phyloP scores from a whole-genome alignment of 2,888 invertebrate genomes.

The Elegia similella region DNA sequence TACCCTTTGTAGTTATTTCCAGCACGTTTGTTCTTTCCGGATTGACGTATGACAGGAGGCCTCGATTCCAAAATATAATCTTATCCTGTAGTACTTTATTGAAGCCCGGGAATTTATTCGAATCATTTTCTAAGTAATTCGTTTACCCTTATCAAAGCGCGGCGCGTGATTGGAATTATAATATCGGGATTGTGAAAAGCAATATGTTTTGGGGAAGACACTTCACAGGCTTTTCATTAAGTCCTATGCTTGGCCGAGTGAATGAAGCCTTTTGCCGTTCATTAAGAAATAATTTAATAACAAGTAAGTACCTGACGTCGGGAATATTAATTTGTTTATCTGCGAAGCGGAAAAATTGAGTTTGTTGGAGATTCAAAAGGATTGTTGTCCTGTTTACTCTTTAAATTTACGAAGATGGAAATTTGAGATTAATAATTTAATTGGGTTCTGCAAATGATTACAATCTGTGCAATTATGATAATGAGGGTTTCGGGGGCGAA shows the following conservation, averaged over 20 bases:
- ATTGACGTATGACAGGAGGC: neutral
- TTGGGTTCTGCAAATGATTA: too few species aligned
- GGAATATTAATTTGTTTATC: slow-evolving; percentile 17
- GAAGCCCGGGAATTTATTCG: slow-evolving; percentile 35
- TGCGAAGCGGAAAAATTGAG: slow-evolving; percentile 4
- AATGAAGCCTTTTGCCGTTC: slow-evolving; percentile 21
- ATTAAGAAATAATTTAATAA: slow-evolving; percentile 22
- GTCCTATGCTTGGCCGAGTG: slow-evolving; percentile 11
- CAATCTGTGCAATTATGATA: too few species aligned
- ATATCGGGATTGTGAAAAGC: slow-evolving; percentile 35
- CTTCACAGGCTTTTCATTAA: slow-evolving; percentile 18
- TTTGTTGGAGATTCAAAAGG: neutral
- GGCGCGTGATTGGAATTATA: slow-evolving; percentile 39
- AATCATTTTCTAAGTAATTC: slow-evolving; percentile 45
- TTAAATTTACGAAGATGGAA: neutral
- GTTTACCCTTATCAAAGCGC: slow-evolving; percentile 47
- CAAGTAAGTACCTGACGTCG: slow-evolving; percentile 15
- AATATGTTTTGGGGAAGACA: slow-evolving; percentile 27
- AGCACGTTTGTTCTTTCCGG: neutral
- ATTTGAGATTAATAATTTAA: too few species aligned
- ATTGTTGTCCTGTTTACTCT: neutral
- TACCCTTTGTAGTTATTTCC: neutral
- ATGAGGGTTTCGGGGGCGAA: too few species aligned
- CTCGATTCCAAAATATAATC: slow-evolving; percentile 9
- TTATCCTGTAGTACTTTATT: slow-evolving; percentile 12